Conservation (phyloP, 2,797 vertebrate species). For the Parotocinclus haroldoi region DNA sequence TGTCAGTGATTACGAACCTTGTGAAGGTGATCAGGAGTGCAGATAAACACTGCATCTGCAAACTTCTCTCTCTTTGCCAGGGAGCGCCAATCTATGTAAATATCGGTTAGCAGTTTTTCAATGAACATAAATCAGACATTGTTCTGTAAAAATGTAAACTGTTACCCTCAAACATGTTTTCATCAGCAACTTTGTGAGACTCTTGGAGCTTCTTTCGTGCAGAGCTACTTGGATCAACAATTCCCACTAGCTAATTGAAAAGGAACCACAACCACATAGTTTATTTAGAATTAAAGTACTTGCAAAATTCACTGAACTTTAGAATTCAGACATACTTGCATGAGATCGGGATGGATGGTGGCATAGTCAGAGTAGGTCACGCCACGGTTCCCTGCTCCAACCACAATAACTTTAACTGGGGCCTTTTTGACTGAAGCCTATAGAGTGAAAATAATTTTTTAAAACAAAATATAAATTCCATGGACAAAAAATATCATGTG, state of each 20-base stretch:
- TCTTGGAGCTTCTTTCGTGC: slow-evolving; percentile 66
- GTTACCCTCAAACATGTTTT: slow-evolving; percentile 66
- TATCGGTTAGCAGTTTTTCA: slow-evolving; percentile 17
- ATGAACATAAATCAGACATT: not conserved
- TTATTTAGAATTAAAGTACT: too few relatives aligned
- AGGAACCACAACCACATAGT: too few relatives aligned
- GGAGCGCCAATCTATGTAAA: slow-evolving; percentile 62
- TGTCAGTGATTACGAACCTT: slow-evolving; percentile 57
- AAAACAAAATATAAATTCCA: not conserved
- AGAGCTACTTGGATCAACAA: slow-evolving; percentile 71
- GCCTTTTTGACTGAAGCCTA: slow-evolving; percentile 8
- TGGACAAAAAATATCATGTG: not conserved
- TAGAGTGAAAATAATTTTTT: not conserved
- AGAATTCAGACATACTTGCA: slow-evolving; percentile 59
- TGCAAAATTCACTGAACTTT: not conserved
- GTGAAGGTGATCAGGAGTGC: slow-evolving; percentile 67
- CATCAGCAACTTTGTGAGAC: slow-evolving; percentile 54
- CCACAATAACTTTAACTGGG: slow-evolving; percentile 69
- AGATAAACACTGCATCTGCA: slow-evolving; percentile 70
- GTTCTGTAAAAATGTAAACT: not conserved
- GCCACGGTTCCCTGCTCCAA: slow-evolving; percentile 75
- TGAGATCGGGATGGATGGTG: slow-evolving; percentile 65
- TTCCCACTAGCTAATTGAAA: slow-evolving; percentile 63
- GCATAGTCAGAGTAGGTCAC: slow-evolving; percentile 68
- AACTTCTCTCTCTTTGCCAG: slow-evolving; percentile 66